A percentile compares a stretch with the other conserved stretches of the same genome.
Conservation (phyloP, 2,888 invertebrate genomes). For the Candidula unifasciata region DNA sequence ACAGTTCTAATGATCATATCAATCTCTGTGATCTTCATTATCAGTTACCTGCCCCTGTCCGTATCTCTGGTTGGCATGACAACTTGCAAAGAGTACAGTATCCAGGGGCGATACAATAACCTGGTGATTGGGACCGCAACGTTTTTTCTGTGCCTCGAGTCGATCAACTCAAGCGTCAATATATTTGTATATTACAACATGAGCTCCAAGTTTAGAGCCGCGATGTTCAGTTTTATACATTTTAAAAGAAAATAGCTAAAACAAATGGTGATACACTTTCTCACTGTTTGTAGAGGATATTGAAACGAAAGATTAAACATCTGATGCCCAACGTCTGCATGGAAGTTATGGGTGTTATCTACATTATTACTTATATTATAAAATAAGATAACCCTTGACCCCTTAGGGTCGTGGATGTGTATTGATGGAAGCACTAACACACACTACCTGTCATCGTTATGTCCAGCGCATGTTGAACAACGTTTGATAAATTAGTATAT, state of each 20-base stretch:
- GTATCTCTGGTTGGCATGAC: slow-evolving; percentile 2
- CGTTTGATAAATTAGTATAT: too few species aligned
- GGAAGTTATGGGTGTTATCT: too few species aligned
- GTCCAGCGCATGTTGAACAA: too few species aligned
- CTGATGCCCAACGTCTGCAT: too few species aligned
- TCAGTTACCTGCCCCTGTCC: slow-evolving; percentile 9
- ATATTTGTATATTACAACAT: slow-evolving; percentile 15
- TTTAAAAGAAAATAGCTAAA: neutral
- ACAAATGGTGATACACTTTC: too few species aligned
- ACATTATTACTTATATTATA: too few species aligned
- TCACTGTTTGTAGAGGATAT: too few species aligned
- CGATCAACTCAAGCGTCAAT: neutral
- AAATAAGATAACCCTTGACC: too few species aligned
- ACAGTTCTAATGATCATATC: slow-evolving; percentile 29
- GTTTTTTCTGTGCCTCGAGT: slow-evolving; percentile 6
- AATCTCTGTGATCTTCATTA: slow-evolving; percentile 32
- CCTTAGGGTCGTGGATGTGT: too few species aligned
- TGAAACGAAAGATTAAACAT: too few species aligned
- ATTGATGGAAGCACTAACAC: too few species aligned
- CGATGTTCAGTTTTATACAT: neutral
- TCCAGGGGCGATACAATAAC: slow-evolving; percentile 4
- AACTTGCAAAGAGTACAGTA: neutral
- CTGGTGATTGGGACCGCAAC: neutral
- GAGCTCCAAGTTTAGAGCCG: neutral
- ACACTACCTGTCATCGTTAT: too few species aligned